Base-by-base conservation (phyloP, 2,888 invertebrate species). In the Gisinianus flammeolus region DNA sequence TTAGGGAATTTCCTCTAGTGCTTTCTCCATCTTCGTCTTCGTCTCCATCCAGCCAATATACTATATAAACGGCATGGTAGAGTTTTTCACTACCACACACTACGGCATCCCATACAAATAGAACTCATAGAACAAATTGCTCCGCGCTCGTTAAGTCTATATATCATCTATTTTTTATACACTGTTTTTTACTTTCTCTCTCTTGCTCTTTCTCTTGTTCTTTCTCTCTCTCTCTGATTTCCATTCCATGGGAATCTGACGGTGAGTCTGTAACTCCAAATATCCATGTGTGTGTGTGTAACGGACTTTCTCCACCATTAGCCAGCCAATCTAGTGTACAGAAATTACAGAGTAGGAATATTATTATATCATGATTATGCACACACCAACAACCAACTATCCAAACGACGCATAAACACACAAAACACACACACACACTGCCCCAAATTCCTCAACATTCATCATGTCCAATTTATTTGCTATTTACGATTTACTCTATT, bases 1-100 rank as follows among this genome's bases (percentile, higher is more conserved):
- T 73, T 62, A 73, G 73, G 73, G 73, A 73, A 62, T 73, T 73
- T 73, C 62, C 26, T 26, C 28, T 12, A 12, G 28, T 26, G 44
- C 28, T 26, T 26, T 26, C 26, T 54, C 5, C 54, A n/a, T n/a
- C n/a, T n/a, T n/a, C n/a, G n/a, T n/a, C n/a, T n/a, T n/a, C n/a
- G n/a, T n/a, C n/a, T n/a, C n/a, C n/a, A n/a, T n/a, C n/a, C n/a
- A n/a, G n/a, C n/a, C n/a, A n/a, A n/a, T n/a, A n/a, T n/a, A n/a
- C n/a, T n/a, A n/a, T n/a, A n/a, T n/a, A n/a, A n/a, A n/a, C n/a
- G n/a, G n/a, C n/a, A n/a, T n/a, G n/a, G n/a, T n/a, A n/a, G n/a
- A n/a, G n/a, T n/a, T n/a, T n/a, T n/a, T n/a, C n/a, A n/a, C n/a
- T n/a, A n/a, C n/a, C n/a, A n/a, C n/a, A n/a, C n/a, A n/a, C n/a